Conservation (phyloP, 1,140 invertebrate species). For the Euwallacea similis region DNA sequence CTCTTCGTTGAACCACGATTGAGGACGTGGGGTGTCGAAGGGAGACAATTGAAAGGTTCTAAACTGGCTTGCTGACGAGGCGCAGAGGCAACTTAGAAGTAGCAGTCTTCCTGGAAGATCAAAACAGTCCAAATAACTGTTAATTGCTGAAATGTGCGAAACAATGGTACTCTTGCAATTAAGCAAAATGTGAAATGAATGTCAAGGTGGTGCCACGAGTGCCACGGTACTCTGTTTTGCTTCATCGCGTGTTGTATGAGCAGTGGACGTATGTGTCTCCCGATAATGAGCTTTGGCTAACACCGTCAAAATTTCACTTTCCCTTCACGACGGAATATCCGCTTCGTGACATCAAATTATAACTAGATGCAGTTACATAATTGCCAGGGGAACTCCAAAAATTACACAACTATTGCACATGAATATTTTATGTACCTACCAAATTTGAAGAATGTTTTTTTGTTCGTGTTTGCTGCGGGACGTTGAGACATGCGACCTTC, state of each 20-base stretch:
- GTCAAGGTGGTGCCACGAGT: constrained; percentile 3
- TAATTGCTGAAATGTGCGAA: too few species aligned
- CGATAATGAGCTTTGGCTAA: neutral
- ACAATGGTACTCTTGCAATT: constrained; percentile 23
- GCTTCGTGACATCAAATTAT: constrained; percentile 29
- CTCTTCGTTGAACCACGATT: constrained; percentile 38
- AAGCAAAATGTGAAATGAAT: constrained; percentile 19
- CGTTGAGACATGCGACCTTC: neutral
- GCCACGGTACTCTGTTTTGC: too few species aligned
- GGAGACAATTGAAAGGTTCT: neutral
- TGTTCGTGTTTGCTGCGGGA: neutral
- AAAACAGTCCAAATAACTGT: too few species aligned
- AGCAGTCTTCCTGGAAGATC: neutral
- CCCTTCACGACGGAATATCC: constrained; percentile 30
- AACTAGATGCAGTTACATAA: constrained; percentile 25
- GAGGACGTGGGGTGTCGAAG: neutral
- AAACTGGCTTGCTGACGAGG: neutral
- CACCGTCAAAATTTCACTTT: constrained; percentile 24
- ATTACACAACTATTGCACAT: constrained; percentile 25
- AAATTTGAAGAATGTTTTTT: too few species aligned
- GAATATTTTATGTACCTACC: too few species aligned
- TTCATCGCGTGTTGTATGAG: too few species aligned
- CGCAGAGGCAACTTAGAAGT: neutral
- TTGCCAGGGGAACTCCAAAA: constrained; percentile 19
- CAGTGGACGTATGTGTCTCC: too few species aligned